A percentile compares a stretch with the other conserved stretches of the same genome.
Conservation (phyloP, 2,113 vertebrate species). For the Eurypyga helias region DNA sequence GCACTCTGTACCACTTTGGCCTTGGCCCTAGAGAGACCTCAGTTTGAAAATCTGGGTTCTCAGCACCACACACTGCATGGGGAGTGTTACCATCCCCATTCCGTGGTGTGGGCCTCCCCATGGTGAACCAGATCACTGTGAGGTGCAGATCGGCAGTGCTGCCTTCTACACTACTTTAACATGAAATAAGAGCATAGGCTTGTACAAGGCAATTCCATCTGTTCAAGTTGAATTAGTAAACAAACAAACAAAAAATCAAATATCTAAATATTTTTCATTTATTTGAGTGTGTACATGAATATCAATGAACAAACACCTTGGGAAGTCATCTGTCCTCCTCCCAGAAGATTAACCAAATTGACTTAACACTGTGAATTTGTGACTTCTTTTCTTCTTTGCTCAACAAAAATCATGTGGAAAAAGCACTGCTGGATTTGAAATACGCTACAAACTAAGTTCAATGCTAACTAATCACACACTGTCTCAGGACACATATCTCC, state of each 20-base stretch:
- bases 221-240: neutral
- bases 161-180: neutral
- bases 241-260: neutral
- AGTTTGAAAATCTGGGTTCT: neutral
- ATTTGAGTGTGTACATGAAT: neutral
- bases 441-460: neutral
- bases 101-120: rapidly evolving
- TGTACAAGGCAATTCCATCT: neutral
- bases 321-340: neutral
- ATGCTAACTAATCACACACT: neutral
- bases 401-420: neutral
- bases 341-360: neutral
- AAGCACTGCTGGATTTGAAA: neutral
- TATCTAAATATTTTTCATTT: neutral
- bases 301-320: neutral
- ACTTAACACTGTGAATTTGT: neutral
- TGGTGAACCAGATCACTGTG: neutral
- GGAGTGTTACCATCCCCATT: neutral
- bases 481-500: neutral
- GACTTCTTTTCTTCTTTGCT: neutral
- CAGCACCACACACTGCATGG: rapidly evolving
- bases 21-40: neutral
- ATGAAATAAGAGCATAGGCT: neutral
- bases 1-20: neutral
- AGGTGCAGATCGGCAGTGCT: neutral